Evolutionary conservation across 2,113 vertebrate genomes (phyloP), one percentile per base, ranked within the genome.

Genomic region (Aphelocoma coerulescens): DNA sequence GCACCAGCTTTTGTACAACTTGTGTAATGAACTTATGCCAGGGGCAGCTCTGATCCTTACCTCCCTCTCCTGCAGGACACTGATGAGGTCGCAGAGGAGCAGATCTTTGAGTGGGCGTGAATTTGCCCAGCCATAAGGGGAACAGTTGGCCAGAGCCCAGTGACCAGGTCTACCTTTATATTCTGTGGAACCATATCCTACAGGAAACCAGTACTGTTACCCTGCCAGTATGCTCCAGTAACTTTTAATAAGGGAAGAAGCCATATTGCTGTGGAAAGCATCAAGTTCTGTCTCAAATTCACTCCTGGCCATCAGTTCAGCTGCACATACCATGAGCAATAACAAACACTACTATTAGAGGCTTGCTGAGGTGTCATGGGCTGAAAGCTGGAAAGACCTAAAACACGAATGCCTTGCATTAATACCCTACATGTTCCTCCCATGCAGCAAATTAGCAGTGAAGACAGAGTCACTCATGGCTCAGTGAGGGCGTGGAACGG

Each of bases 391-490:
- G 32, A 37, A 73, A 73, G 58, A 90, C 58, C 66, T 82, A 79
- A 54, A 73, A 41, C 59, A 89, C 0, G 0, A 91, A 93, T 58
- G 44, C 67, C n/a, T 83, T 71, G 41, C 85, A 32, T 61, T 49
- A 85, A 90, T 84, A 72, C 19, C 54, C 88, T 73, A 48, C 59
- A 32, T 7, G 59, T 63, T 90, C 74, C 85, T 95, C 90, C 91
- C 75, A 51, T 93, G 78, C 93, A 88, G 65, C 59, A 91, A 83
- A 94, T 77, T 83, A 86, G 62, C 88, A 88, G 76, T 4, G 6
- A 83, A 46, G 85, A 35, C 63, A 86, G 94, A 85, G 72, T 35
- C 9, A n/a, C 71, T 91, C 91, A 68, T 1, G 9, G 82, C 85
- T 85, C 90, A 54, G 39, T 7, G 87, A 88, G 93, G 77, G 86